Evolutionary conservation across 2,888 invertebrate species (phyloP).

Genomic region (Nemapogon koenigi): DNA sequence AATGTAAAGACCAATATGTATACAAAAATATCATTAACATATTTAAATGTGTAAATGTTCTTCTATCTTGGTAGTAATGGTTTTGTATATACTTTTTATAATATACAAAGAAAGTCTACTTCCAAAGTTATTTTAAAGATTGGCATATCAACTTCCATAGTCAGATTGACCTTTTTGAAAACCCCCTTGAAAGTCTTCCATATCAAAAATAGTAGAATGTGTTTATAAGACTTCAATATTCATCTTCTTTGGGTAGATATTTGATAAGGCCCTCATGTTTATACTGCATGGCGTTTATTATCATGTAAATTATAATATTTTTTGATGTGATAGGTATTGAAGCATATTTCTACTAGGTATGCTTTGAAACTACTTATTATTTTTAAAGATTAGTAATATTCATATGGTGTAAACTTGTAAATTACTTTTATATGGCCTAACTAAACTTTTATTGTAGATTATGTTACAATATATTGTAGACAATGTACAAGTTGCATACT

Average conservation of each 20-base stretch:
- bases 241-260: slow-evolving; percentile 36
- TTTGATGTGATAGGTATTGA: neutral
- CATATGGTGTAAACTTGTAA: too few species aligned
- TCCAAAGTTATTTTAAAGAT: slow-evolving; percentile 47
- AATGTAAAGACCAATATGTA: slow-evolving; percentile 32
- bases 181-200: slow-evolving; percentile 56
- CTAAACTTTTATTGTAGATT: too few species aligned
- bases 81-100: slow-evolving; percentile 64
- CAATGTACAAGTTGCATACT: too few species aligned
- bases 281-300: neutral
- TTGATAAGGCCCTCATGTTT: slow-evolving; percentile 22
- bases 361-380: too few species aligned
- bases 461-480: too few species aligned
- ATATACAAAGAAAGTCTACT: slow-evolving; percentile 49
- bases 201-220: slow-evolving; percentile 58
- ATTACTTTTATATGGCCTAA: too few species aligned
- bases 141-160: slow-evolving; percentile 65
- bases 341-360: neutral
- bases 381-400: too few species aligned
- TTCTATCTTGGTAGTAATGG: slow-evolving; percentile 38
- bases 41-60: slow-evolving; percentile 27
- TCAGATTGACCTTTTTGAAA: slow-evolving; percentile 48
- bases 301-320: neutral
- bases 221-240: slow-evolving; percentile 27
- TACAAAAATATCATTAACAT: slow-evolving; percentile 57